Evolutionary conservation across 2,888 invertebrate genomes (phyloP), one percentile per base, ranked within the genome.

Genomic region (Oscheius sp.): DNA sequence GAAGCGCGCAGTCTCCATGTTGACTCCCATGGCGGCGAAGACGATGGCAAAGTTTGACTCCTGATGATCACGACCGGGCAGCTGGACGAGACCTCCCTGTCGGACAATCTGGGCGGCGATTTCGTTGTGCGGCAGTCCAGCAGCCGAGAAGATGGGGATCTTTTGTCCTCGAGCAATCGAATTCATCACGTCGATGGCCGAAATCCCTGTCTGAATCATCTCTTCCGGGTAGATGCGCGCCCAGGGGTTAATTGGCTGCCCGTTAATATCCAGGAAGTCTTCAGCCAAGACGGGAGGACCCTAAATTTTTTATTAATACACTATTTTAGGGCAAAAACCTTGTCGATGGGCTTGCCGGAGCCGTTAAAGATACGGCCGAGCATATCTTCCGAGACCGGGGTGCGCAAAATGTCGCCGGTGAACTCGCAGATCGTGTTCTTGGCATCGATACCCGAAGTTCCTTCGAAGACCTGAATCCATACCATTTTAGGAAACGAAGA

Each of bases 101-200:
- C 98, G 93, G 93, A 98, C 99, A 91, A 99, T 99, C 92, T 99
- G 98, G 68, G 99, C 98, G 87, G 99, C 99, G 90, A 99, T 98
- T 92, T 99, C 98, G 90, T 98, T 99, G 92, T 99, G 98, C 0
- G 98, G 98, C 89, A 99, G 91, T 93, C 99, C 99, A 89, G 98
- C 97, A 83, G 99, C 99, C 0, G 99, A 99, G 93, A 99, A 99
- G 91, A 99, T 99, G 70, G 99, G 99, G 90, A 99, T 99, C 92
- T 99, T 99, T 91, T 99, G 84, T 37, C 99, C 99, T 92, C 99
- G 93, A 86, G 99, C 99, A 91, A 99, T 99, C 75, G 96, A 97
- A 92, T 99, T 99, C 99, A 99, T 99, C 87, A 98, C 96, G 90
- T 99, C 99, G 87, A 99, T 99, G 84, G 98, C 97, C 70, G 98